A percentile compares a stretch with the other conserved stretches of the same genome.
Evolutionary conservation across 2,888 invertebrate genomes (phyloP).

Genomic region (Eilema caniola): DNA sequence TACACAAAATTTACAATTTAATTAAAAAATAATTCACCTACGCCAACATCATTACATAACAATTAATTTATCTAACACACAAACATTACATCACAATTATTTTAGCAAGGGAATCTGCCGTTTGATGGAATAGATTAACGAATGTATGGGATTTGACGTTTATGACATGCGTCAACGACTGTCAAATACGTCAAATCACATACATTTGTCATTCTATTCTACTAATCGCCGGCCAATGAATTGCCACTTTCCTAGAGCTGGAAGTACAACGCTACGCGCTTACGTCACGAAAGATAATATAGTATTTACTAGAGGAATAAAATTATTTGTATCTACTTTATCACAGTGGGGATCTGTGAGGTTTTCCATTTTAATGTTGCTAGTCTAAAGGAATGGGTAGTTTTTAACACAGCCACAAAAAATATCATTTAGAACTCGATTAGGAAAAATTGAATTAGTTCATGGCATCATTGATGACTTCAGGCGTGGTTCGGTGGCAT

Average conservation of each 20-base stretch:
- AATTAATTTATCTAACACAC: conserved; percentile 24
- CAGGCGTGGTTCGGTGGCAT: no score
- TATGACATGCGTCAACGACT: no score
- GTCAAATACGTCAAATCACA: no score
- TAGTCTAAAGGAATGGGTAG: conserved; percentile 1
- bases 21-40: not conserved
- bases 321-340: conserved; percentile 69
- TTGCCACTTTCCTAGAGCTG: no score
- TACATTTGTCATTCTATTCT: no score
- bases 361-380: conserved; percentile 57
- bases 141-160: no score
- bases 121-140: no score
- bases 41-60: not conserved
- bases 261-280: conserved; percentile 53
- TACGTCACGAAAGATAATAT: conserved; percentile 56
- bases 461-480: no score
- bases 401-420: not conserved
- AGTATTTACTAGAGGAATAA: conserved; percentile 61
- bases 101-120: conserved; percentile 38
- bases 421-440: not conserved
- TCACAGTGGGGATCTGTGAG: conserved; percentile 76
- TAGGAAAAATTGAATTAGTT: no score
- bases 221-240: no score
- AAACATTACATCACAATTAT: conserved; percentile 28
- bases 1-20: conserved; percentile 1